These are phyloP conservation scores for Thripadectes ignobilis DNA, from an alignment of 2,797 vertebrate species.

Conservation along the genomic window DNA sequence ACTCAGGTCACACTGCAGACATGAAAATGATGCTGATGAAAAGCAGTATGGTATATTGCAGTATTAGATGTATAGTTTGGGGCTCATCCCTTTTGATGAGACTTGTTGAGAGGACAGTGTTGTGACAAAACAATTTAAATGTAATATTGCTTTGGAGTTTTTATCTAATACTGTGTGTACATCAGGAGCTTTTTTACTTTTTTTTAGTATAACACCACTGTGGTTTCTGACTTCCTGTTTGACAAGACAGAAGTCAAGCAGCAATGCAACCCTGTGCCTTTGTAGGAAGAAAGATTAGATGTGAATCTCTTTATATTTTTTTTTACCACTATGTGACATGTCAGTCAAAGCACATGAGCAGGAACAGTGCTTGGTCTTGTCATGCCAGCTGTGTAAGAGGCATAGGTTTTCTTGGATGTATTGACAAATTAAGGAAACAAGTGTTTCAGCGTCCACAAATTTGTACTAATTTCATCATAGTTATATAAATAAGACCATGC, in stretches of 20 bases:
- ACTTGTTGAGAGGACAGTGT: background rate
- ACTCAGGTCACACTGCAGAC: rapidly evolving
- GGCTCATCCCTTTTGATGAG: background rate
- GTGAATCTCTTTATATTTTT: background rate
- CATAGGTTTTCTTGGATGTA: background rate
- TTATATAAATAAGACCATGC: background rate
- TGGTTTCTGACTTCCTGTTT: background rate
- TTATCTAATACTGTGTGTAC: background rate
- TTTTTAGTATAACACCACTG: background rate
- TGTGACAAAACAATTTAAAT: background rate
- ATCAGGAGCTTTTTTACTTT: background rate
- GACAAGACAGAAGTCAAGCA: background rate
- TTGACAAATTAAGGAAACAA: background rate
- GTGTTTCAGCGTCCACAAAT: background rate
- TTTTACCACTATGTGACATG: background rate
- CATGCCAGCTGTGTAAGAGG: background rate
- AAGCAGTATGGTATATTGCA: background rate
- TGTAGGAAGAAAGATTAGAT: background rate
- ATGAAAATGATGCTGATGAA: background rate
- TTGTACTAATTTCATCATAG: background rate
- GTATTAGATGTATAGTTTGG: background rate
- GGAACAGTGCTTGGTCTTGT: background rate
- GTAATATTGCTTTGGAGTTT: background rate
- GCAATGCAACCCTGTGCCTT: background rate
- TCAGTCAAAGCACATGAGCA: background rate